Percentiles rank a stretch among this genome's conserved stretches.
These are phyloP conservation scores for Perccottus glenii DNA, from an alignment of 2,113 vertebrate species.

Conservation along the genomic window DNA sequence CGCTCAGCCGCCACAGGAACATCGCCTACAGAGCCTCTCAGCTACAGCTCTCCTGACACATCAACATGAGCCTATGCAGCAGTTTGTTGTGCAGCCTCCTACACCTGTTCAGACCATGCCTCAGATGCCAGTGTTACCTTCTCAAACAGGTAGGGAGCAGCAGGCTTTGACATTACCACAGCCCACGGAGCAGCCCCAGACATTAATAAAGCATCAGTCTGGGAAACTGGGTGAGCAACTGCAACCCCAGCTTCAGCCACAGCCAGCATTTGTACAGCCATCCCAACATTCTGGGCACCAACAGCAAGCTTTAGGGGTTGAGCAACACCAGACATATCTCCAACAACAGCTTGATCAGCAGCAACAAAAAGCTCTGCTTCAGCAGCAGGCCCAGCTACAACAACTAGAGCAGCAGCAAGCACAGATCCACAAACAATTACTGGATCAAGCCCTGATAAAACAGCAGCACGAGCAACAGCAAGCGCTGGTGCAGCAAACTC, in stretches of 20 bases:
- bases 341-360: slow-evolving; percentile 60
- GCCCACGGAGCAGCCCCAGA: slow-evolving; percentile 51
- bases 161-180: slow-evolving; percentile 51
- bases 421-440: slow-evolving; percentile 49
- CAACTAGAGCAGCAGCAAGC: slow-evolving; percentile 61
- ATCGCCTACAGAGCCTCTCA: slow-evolving; percentile 60
- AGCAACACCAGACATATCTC: slow-evolving; percentile 66
- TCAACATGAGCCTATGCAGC: slow-evolving; percentile 65
- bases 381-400: slow-evolving; percentile 58
- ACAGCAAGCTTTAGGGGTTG: slow-evolving; percentile 59
- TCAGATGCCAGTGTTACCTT: slow-evolving; percentile 56
- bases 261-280: slow-evolving; percentile 61
- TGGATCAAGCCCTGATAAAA: slow-evolving; percentile 47
- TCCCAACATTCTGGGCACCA: slow-evolving; percentile 47
- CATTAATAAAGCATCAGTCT: slow-evolving; percentile 43
- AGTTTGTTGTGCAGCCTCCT: slow-evolving; percentile 54
- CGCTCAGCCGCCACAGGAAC: slow-evolving; percentile 54
- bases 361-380: slow-evolving; percentile 55
- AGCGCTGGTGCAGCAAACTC: slow-evolving; percentile 24
- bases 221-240: slow-evolving; percentile 62
- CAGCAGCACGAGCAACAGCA: slow-evolving; percentile 50
- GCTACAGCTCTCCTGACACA: slow-evolving; percentile 56
- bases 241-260: slow-evolving; percentile 65
- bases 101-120: slow-evolving; percentile 47
- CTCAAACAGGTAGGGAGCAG: slow-evolving; percentile 62